A percentile compares a stretch with the other conserved stretches of the same genome.
Evolutionary conservation across 2,888 invertebrate species (phyloP).

Genomic region (Glyphotaelius pellucidus): DNA sequence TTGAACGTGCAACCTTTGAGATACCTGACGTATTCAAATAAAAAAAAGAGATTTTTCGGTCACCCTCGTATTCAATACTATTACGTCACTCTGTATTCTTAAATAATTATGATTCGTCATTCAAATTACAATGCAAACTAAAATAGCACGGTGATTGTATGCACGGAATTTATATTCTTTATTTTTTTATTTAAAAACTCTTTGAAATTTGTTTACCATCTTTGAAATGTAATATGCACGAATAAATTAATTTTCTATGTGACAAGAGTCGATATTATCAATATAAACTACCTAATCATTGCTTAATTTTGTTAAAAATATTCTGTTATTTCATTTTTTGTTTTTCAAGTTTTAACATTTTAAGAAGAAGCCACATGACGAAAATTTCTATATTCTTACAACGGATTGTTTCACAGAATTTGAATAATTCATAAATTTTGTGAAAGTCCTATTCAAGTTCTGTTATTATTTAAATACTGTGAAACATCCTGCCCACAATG

Average conservation of each 20-base stretch:
- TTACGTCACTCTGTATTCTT: background rate
- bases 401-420: too few species aligned
- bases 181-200: background rate
- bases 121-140: background rate
- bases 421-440: too few species aligned
- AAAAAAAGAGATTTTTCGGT: background rate
- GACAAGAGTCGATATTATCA: background rate
- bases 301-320: too few species aligned
- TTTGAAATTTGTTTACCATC: background rate
- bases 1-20: too few species aligned
- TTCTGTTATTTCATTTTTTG: too few species aligned
- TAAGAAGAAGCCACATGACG: too few species aligned
- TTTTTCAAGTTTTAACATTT: too few species aligned
- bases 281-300: background rate
- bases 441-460: too few species aligned
- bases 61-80: background rate
- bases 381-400: too few species aligned
- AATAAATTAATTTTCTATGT: background rate
- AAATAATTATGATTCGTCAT: background rate
- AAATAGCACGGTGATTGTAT: background rate
- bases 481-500: too few species aligned
- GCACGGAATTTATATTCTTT: background rate
- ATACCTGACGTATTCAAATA: background rate
- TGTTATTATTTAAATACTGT: too few species aligned
- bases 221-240: background rate